phyloP scores from a whole-genome alignment of 2,113 vertebrate genomes.

The Siniperca chuatsi region DNA sequence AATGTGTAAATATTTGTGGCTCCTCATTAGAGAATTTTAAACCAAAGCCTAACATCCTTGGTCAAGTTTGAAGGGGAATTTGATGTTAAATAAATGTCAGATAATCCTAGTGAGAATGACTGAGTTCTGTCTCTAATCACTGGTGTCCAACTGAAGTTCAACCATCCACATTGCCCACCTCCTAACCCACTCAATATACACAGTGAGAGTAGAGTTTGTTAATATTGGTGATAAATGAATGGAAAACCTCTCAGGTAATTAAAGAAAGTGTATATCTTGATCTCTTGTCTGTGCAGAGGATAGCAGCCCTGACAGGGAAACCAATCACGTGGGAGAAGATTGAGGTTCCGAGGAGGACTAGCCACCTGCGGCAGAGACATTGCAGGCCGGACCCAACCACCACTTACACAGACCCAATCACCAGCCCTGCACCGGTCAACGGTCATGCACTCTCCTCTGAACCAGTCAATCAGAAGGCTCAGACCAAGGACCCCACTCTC shows the following conservation, averaged over 20 bases:
- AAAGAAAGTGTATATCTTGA: background rate
- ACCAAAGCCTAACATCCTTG: background rate
- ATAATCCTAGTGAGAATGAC: background rate
- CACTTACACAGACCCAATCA: constrained; percentile 50
- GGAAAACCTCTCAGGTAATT: no score
- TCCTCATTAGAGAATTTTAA: background rate
- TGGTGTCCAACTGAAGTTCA: background rate
- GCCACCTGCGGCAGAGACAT: constrained; percentile 36
- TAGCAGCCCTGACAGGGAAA: constrained; percentile 69
- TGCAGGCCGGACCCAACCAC: constrained; percentile 64
- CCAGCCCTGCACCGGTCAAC: constrained; percentile 85
- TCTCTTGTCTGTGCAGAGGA: constrained; percentile 68
- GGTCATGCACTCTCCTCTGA: constrained; percentile 77
- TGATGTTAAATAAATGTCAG: background rate
- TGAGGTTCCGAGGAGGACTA: constrained; percentile 59
- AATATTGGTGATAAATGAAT: background rate
- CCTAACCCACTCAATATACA: background rate
- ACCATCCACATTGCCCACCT: background rate
- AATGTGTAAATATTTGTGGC: background rate
- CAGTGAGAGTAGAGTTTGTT: background rate
- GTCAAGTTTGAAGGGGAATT: background rate
- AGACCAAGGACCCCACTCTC: constrained; percentile 82
- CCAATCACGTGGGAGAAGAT: constrained; percentile 67
- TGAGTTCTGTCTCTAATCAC: background rate
- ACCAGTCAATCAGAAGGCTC: constrained; percentile 75